Evolutionary conservation across 2,888 invertebrate species (phyloP), one percentile per base, ranked within the genome.

Genomic region (Drosophila picticornis): DNA sequence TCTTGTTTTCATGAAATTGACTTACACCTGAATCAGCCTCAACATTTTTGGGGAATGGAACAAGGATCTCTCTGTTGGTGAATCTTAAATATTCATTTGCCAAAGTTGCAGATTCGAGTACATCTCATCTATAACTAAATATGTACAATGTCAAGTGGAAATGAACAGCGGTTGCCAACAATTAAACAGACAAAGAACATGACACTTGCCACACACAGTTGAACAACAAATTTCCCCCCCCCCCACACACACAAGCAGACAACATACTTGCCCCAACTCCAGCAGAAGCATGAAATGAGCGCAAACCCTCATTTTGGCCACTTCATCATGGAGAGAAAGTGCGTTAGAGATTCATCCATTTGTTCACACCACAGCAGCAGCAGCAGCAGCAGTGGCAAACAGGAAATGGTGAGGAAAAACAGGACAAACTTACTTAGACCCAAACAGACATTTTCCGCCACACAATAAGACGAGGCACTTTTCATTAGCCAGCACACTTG

Each of bases 401-500:
- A 55, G 31, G 29, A 31, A 38, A 51, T 22, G 38, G 19, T 5
- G n/a, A 51, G 22, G 31, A 52, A 36, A 29, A 69, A 34, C 38
- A 50, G 62, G 72, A 72, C 51, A 43, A 57, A 53, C 62, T 19
- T 19, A 62, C 58, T 50, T n/a, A 53, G 34, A 58, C 38, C 53
- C 69, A 56, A 68, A 50, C 68, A 68, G 72, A 77, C 68, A 59
- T 66, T 75, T 75, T 64, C 59, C 38, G 38, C 56, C 52, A 58
- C 65, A 74, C 68, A 78, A 72, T 77, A 75, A 76, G 86, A 60
- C 67, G 73, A 73, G 82, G 75, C 76, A 77, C 80, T 86, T 90
- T 86, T 86, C 86, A 86, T 89, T 86, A 86, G 91, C 90, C 84
- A 81, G 78, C 75, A 84, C 90, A 86, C 90, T 90, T 84, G 63